Evolutionary conservation across 2,888 invertebrate species (phyloP).

Genomic region (Drosophila emarginata): DNA sequence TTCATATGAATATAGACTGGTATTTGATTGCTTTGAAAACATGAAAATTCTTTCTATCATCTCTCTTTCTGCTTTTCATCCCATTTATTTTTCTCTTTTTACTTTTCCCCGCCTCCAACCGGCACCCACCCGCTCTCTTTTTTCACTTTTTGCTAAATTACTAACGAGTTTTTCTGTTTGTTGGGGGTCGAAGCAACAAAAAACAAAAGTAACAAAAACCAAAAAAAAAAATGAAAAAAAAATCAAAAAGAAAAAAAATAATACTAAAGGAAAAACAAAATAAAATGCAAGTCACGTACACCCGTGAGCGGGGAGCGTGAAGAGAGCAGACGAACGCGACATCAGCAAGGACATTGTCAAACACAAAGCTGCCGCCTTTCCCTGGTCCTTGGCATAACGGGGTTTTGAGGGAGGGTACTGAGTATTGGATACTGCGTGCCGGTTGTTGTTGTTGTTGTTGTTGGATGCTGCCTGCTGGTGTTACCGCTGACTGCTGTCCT

Average conservation of each 20-base stretch:
- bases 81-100: conserved; percentile 8
- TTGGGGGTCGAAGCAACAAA: conserved; percentile 12
- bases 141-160: conserved; percentile 60
- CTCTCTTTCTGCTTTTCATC: conserved; percentile 28
- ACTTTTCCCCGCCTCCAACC: neutral
- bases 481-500: conserved; percentile 25
- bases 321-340: conserved; percentile 59
- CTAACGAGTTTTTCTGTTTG: conserved; percentile 71
- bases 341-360: conserved; percentile 75
- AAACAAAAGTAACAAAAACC: neutral
- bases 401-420: no score
- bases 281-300: conserved; percentile 74
- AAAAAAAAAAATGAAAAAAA: neutral
- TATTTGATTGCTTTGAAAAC: conserved; percentile 70
- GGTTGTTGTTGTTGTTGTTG: neutral
- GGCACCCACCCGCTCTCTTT: neutral
- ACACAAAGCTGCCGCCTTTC: conserved; percentile 63
- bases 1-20: conserved; percentile 69
- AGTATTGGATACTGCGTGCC: conserved; percentile 1
- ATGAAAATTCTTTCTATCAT: conserved; percentile 30
- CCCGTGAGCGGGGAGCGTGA: conserved; percentile 14
- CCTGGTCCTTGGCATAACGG: conserved; percentile 25
- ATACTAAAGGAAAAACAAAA: conserved; percentile 21
- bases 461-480: conserved; percentile 8
- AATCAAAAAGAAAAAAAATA: neutral